These are phyloP conservation scores for Sinocyclocheilus maitianheensis DNA, from an alignment of 2,113 vertebrate genomes.

Conservation along the genomic window DNA sequence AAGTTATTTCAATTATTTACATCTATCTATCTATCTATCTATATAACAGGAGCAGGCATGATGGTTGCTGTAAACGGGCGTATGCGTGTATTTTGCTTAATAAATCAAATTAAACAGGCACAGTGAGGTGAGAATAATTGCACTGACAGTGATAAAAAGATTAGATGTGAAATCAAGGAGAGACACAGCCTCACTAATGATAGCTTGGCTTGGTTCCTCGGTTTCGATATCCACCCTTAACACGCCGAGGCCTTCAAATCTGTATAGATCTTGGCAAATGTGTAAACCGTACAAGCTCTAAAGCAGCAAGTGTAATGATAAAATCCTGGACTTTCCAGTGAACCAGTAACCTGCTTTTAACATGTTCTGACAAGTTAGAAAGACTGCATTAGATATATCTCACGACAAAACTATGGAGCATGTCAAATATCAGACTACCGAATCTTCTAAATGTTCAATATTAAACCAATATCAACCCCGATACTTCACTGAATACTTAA, in stretches of 20 bases:
- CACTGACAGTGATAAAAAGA: conserved; percentile 12
- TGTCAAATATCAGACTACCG: background rate
- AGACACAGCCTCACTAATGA: background rate
- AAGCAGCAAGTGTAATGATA: conserved; percentile 6
- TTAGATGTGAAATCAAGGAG: background rate
- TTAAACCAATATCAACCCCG: background rate
- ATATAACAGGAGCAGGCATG: background rate
- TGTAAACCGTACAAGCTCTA: background rate
- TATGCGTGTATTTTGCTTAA: conserved; percentile 19
- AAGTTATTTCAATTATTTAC: background rate
- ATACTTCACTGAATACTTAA: background rate
- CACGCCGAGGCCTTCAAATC: background rate
- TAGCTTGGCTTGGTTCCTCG: background rate
- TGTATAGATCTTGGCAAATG: background rate
- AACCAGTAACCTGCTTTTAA: conserved; percentile 12
- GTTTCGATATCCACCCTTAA: background rate
- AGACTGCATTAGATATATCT: background rate
- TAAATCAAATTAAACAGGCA: conserved; percentile 2
- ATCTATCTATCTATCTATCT: background rate
- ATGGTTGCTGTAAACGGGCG: background rate
- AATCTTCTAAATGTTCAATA: background rate
- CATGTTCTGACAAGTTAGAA: background rate
- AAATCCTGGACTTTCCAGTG: conserved; percentile 18
- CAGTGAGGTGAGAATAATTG: background rate
- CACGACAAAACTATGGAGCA: background rate